Evolutionary conservation across 2,113 vertebrate species (phyloP).

Genomic region (Rhinopomastus cyanomelas): DNA sequence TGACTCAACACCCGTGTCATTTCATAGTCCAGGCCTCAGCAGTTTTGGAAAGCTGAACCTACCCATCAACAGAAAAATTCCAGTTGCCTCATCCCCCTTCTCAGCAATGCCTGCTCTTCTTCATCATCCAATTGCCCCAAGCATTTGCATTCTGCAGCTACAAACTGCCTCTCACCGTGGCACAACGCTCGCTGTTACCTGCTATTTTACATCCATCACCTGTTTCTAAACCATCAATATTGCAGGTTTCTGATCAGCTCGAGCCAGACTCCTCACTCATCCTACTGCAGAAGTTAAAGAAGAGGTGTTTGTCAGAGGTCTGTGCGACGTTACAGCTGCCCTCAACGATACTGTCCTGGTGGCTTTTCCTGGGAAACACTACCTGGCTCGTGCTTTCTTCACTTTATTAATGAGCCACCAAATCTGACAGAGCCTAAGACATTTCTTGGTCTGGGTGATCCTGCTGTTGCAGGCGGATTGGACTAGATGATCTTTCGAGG

Average conservation of each 20-base stretch:
- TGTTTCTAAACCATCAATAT: not conserved
- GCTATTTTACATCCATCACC: not conserved
- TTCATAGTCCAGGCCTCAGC: not conserved
- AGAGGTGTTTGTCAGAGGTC: not conserved
- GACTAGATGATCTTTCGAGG: no score
- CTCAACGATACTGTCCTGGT: not conserved
- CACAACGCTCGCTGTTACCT: not conserved
- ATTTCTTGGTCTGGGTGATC: no score
- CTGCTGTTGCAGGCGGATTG: no score
- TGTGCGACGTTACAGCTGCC: not conserved
- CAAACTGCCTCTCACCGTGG: not conserved
- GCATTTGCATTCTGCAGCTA: not conserved
- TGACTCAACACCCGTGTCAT: not conserved
- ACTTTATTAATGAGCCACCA: not conserved
- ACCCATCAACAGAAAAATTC: not conserved
- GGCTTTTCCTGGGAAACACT: conserved; percentile 3
- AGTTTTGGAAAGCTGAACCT: not conserved
- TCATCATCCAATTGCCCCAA: not conserved
- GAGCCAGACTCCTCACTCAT: conserved; percentile 4
- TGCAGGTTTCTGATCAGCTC: not conserved
- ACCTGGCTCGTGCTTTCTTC: not conserved
- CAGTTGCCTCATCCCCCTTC: not conserved
- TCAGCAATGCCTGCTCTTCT: not conserved
- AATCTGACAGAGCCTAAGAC: not conserved
- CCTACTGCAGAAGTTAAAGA: not conserved